phyloP scores from a whole-genome alignment of 2,888 invertebrate genomes.

The Lepetodrilus schrolli region DNA sequence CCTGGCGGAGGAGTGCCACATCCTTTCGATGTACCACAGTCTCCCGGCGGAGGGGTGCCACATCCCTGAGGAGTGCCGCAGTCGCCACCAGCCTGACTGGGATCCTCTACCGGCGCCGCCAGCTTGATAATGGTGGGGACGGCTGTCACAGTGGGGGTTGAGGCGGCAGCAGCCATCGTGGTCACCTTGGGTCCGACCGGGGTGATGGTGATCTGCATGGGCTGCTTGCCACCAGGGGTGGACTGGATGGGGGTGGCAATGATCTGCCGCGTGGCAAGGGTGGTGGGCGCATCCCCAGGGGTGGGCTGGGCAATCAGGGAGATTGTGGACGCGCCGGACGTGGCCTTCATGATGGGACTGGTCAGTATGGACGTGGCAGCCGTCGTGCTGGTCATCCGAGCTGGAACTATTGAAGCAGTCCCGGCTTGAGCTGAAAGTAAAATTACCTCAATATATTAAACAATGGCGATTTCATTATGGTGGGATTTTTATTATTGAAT shows the following conservation, averaged over 20 bases:
- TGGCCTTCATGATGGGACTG: constrained; percentile 23
- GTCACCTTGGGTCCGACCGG: constrained; percentile 74
- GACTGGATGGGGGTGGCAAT: constrained; percentile 42
- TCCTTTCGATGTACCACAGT: constrained; percentile 35
- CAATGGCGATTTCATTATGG: too few relatives aligned
- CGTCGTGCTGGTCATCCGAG: constrained; percentile 54
- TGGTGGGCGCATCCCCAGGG: constrained; percentile 44
- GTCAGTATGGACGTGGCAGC: constrained; percentile 44
- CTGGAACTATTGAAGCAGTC: constrained; percentile 23
- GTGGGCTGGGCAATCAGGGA: constrained; percentile 62
- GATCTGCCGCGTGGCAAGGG: constrained; percentile 54
- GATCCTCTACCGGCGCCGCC: constrained; percentile 8
- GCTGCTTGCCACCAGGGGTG: constrained; percentile 49
- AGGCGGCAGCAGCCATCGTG: constrained; percentile 82
- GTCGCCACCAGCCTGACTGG: constrained; percentile 21
- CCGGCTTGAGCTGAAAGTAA: neutral
- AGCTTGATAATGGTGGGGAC: constrained; percentile 37
- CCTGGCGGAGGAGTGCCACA: constrained; percentile 35
- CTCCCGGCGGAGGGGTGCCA: constrained; percentile 32
- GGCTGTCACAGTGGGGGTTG: constrained; percentile 43
- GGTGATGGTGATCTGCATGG: constrained; percentile 66
- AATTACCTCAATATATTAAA: too few relatives aligned
- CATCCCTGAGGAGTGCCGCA: constrained; percentile 36
- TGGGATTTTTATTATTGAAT: too few relatives aligned
- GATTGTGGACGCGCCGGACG: constrained; percentile 47